Evolutionary conservation across 2,113 vertebrate species (phyloP), one percentile per base, ranked within the genome.

Genomic region (Camelus dromedarius): DNA sequence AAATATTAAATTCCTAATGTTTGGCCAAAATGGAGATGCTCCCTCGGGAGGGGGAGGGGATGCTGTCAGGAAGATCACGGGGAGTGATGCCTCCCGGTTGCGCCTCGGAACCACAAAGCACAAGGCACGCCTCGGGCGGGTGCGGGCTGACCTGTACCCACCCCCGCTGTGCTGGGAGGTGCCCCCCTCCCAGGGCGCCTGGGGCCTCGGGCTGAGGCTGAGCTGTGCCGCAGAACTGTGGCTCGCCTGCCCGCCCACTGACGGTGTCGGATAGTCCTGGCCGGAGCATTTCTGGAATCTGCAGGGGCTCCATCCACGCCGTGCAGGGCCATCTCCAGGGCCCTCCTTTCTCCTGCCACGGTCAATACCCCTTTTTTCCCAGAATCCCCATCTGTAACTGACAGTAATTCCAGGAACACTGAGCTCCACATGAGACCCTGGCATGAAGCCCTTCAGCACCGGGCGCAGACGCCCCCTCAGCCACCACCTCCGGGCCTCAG

Each of bases 1-100:
- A 98, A 99, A 99, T 99, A 99, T 98, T 99, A 98, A 99, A 98
- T 98, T 95, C 97, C 93, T 98, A 98, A 98, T 98, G 97, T 98
- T 98, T 98, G 96, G 97, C 98, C 97, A 98, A 98, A 98, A 97
- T 98, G 96, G 97, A 97, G 97, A 98, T 97, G 97, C 96, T 98
- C 98, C 98, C 97, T 93, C 81, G 92, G 95, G 98, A 98, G 88
- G 56, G 76, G 54, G 95, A 97, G 24, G 96, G 91, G 94, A 98
- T 97, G 97, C 93, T 95, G 94, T 98, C 98, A 98, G 93, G 98
- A 98, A 98, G 84, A 97, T 94, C 93, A 67, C 72, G 80, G 95
- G 98, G 95, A 98, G 93, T 97, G 96, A 97, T 92, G 89, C 98
- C 89, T 97, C 95, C 80, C 76, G 38, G 84, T 72, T 26, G 54